Evolutionary conservation across 2,888 invertebrate genomes (phyloP), one percentile per base, ranked within the genome.

Genomic region (Cephus nigrinus): DNA sequence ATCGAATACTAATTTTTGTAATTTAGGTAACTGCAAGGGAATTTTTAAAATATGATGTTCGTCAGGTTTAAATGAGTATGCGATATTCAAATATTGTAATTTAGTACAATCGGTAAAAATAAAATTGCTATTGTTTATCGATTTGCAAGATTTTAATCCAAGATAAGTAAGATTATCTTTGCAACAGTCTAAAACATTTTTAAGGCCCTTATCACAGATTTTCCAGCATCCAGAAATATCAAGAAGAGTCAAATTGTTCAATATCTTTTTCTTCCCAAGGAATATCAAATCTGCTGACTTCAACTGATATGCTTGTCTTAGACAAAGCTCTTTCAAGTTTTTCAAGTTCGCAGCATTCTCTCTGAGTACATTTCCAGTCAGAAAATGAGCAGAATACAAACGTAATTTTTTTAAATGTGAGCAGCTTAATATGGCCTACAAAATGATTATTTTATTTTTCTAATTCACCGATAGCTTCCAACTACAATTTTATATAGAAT

Each of bases 341-440:
- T 69, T 23, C 1, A 77, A 34, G 23, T 71, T 77, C 12, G 69
- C 12, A 35, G 69, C 15, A 31, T 77, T 30, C 32, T 75, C 34
- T 15, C 69, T 30, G 30, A 77, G 71, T 75, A 75, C 30, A 36
- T 77, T 74, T 3, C 77, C 40, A 15, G 75, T 77, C 3, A 77
- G 75, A 12, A 77, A 77, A 15, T 69, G 71, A 69, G 77, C 77
- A 23, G 73, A 55, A 11, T 69, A 33, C 32, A 77, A 74, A 75
- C 77, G 75, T 40, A 77, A 40, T 32, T 30, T 35, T n/a, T 75
- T 55, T 71, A 77, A 75, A 75, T 77, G n/a, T 31, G 69, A 35
- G 23, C 75, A 77, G 75, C 77, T 75, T 12, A 77, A 68, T 74
- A 77, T 77, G 1, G 77, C 77, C 77, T 77, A 74, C n/a, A 69